phyloP scores from a whole-genome alignment of 2,113 vertebrate species.

The Mustela nigripes region DNA sequence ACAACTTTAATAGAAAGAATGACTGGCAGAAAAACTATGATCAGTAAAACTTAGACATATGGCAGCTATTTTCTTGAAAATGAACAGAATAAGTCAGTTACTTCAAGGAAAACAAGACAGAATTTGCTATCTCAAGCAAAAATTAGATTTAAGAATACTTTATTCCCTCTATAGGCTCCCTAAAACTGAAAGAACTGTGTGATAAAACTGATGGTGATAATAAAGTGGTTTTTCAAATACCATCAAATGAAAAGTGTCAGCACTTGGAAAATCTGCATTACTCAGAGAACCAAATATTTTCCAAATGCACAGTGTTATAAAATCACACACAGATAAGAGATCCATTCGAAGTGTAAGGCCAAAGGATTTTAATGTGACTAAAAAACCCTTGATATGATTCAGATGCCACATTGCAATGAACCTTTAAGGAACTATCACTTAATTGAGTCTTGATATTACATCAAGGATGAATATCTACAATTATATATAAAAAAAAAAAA shows the following conservation, averaged over 20 bases:
- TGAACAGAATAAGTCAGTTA: background rate
- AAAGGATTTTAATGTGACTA: conserved; percentile 45
- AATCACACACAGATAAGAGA: background rate
- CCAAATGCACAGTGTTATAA: background rate
- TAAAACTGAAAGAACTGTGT: conserved; percentile 41
- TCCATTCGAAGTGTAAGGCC: background rate
- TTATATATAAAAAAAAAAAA: background rate
- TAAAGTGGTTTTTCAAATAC: conserved; percentile 21
- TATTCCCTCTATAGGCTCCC: background rate
- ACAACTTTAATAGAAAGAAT: conserved; percentile 13
- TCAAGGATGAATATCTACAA: background rate
- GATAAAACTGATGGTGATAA: background rate
- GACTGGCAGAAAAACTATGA: background rate
- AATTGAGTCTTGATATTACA: background rate
- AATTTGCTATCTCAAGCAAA: conserved; percentile 8
- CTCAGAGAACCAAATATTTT: conserved; percentile 9
- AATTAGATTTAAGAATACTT: conserved; percentile 4
- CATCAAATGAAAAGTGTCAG: background rate
- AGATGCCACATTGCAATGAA: background rate
- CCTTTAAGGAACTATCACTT: background rate
- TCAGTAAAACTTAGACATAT: background rate
- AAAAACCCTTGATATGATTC: background rate
- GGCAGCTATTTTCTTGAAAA: conserved; percentile 3
- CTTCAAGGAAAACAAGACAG: conserved; percentile 5
- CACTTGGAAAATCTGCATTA: conserved; percentile 12